These are phyloP conservation scores for Cochlearius cochlearius DNA, from an alignment of 2,113 vertebrate genomes.

Conservation along the genomic window DNA sequence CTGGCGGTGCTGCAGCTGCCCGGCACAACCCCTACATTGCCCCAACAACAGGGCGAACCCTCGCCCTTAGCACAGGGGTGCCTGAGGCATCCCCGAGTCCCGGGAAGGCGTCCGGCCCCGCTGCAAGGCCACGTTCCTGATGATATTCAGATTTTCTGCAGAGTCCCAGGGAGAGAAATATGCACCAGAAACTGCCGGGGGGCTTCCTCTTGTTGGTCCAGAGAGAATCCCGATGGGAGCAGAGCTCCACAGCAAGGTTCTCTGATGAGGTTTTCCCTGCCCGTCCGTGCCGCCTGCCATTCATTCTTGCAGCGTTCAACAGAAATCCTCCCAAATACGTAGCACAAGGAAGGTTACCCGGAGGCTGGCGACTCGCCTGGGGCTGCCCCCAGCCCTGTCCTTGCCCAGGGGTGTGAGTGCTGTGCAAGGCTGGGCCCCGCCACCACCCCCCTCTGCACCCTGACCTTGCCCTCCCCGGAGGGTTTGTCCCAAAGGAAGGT, in stretches of 20 bases:
- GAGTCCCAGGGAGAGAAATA: not conserved
- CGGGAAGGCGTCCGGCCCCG: accelerated
- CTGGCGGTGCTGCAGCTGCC: not conserved
- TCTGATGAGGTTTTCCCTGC: accelerated
- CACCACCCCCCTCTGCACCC: not conserved
- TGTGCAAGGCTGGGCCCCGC: not conserved
- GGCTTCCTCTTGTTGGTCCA: not conserved
- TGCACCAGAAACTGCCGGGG: not conserved
- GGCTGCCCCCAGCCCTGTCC: not conserved
- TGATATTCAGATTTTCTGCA: not conserved
- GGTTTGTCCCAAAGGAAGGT: not conserved
- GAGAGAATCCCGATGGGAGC: not conserved
- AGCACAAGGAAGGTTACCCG: not conserved
- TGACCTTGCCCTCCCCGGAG: not conserved
- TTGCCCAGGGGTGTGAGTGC: not conserved
- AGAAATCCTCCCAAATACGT: not conserved
- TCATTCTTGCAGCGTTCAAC: not conserved
- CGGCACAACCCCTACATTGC: not conserved
- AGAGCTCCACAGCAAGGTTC: not conserved
- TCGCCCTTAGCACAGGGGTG: not conserved
- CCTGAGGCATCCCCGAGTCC: not conserved
- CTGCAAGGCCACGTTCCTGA: accelerated
- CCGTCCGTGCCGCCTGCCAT: accelerated
- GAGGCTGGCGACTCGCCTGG: accelerated
- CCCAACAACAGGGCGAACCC: accelerated